Evolutionary conservation across 2,797 vertebrate genomes (phyloP), one percentile per base, ranked within the genome.

Genomic region (Parambassis ranga): DNA sequence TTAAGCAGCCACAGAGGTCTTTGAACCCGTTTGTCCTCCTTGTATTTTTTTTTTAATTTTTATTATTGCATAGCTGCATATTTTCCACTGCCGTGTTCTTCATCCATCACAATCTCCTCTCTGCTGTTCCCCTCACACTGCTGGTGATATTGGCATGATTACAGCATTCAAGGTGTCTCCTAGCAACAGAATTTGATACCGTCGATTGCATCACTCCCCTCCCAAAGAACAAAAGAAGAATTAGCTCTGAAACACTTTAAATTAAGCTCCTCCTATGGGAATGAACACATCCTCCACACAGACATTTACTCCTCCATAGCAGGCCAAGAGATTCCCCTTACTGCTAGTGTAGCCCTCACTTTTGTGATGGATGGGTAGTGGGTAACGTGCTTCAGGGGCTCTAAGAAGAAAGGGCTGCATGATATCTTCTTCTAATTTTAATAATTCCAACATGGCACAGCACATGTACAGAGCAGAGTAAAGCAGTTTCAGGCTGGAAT

Each of bases 141-240:
- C 35, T 15, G 4, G 15, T 36, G 53, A 69, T 10, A 44, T 59
- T 16, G 69, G 80, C 75, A 70, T 81, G 57, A 81, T n/a, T n/a
- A n/a, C n/a, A n/a, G n/a, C n/a, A n/a, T n/a, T n/a, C n/a, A n/a
- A n/a, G 47, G 43, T 31, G 90, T 92, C 78, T 87, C 89, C 83
- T 90, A 87, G 88, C 87, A 90, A 91, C 91, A 18, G 53, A 65
- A 55, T 74, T 65, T 52, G 66, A 82, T 77, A 47, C 52, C 7
- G 18, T 79, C 66, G 78, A 53, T 74, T 48, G 41, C 51, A 70
- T 80, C 56, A 64, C 50, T 59, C 31, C n/a, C n/a, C n/a, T n/a
- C n/a, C n/a, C 26, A 2, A 73, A 82, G 71, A 87, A 88, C 76
- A 87, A 83, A 84, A 77, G 71, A 44, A 66, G 72, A 77, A 81